phyloP scores from a whole-genome alignment of 2,888 invertebrate genomes.

The Drosophila tanythrix region DNA sequence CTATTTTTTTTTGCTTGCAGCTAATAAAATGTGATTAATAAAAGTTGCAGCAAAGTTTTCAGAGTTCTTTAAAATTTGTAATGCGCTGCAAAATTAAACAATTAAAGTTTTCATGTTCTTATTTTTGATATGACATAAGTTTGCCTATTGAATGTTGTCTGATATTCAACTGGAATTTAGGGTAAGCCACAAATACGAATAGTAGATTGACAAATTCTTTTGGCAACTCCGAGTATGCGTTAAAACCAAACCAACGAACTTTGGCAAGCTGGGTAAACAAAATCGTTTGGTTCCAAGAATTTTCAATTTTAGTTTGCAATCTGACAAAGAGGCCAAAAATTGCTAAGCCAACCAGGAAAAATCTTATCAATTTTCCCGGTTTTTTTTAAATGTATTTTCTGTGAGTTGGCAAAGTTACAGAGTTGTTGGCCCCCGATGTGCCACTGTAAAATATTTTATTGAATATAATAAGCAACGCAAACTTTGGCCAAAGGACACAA shows the following conservation, averaged over 20 bases:
- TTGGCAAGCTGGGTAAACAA: constrained; percentile 59
- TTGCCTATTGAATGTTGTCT: neutral
- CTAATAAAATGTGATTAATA: constrained; percentile 9
- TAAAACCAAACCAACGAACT: constrained; percentile 40
- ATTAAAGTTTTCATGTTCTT: neutral
- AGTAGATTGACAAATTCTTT: constrained; percentile 37
- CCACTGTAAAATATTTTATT: constrained; percentile 78
- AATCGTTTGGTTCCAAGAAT: constrained; percentile 68
- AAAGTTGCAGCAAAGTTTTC: constrained; percentile 15
- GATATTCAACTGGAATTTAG: neutral
- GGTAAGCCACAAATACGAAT: constrained; percentile 26
- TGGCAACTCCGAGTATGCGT: constrained; percentile 35
- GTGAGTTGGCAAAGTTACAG: constrained; percentile 60
- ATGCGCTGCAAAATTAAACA: neutral
- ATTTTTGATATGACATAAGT: neutral
- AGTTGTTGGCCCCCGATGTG: constrained; percentile 58
- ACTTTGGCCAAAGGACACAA: constrained; percentile 71
- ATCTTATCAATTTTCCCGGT: constrained; percentile 66
- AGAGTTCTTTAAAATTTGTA: constrained; percentile 1
- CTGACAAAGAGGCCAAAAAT: constrained; percentile 61
- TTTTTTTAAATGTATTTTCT: constrained; percentile 3
- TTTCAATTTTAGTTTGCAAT: constrained; percentile 74
- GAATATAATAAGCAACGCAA: constrained; percentile 75
- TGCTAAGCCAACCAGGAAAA: constrained; percentile 54
- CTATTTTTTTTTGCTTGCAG: neutral